These are phyloP conservation scores for Streptopelia turtur DNA, from an alignment of 2,797 vertebrate species.

Conservation along the genomic window DNA sequence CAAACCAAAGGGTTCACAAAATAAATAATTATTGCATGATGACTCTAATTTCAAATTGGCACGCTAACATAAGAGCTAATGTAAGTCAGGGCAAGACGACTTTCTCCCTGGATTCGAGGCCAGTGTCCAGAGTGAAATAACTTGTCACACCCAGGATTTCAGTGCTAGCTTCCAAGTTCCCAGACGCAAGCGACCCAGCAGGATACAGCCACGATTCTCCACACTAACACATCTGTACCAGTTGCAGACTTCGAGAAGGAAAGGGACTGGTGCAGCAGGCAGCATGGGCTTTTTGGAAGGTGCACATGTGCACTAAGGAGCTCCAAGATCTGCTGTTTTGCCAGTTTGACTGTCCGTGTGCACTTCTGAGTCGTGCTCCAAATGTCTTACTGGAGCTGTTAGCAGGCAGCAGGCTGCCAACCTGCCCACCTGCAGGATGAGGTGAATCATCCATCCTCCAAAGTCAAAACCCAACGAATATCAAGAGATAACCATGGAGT, in stretches of 20 bases:
- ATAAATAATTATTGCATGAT: neutral
- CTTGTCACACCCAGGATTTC: neutral
- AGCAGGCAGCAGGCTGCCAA: neutral
- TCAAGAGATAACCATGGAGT: neutral
- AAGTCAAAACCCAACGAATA: neutral
- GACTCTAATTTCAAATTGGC: slow-evolving; percentile 7
- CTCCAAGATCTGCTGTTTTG: neutral
- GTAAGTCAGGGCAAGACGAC: neutral
- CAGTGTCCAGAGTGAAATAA: neutral
- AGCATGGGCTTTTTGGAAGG: neutral
- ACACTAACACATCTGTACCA: neutral
- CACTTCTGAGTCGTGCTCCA: neutral
- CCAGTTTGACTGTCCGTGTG: neutral
- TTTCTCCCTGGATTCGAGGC: neutral
- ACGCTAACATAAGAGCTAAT: neutral
- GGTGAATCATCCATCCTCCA: neutral
- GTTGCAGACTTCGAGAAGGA: neutral
- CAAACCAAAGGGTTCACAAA: slow-evolving; percentile 8
- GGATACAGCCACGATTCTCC: neutral
- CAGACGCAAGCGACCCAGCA: neutral
- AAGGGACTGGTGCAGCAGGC: neutral
- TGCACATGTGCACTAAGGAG: accelerated
- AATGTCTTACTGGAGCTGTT: neutral
- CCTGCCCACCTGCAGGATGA: accelerated
- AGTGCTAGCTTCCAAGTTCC: neutral